Percentiles rank a stretch among this genome's conserved stretches.
Evolutionary conservation across 23 tunicate genomes (phyloP).

Genomic region (Oikopleura albicans): DNA sequence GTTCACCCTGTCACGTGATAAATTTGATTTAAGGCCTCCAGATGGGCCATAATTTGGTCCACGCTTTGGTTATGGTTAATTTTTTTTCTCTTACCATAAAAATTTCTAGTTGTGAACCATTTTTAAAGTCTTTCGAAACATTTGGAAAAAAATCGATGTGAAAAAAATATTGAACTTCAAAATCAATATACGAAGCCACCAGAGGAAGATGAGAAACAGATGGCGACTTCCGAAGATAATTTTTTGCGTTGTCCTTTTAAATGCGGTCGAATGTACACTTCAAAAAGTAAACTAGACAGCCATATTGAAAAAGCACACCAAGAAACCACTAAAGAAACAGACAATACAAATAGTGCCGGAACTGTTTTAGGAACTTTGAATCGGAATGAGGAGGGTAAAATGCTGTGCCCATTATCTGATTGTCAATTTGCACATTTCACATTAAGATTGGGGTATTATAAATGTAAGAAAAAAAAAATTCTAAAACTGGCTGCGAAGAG

Average conservation of each 20-base stretch:
- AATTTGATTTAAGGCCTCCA: no score
- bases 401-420: neutral
- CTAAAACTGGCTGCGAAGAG: no score
- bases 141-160: neutral
- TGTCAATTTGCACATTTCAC: neutral
- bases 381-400: neutral
- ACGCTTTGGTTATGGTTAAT: no score
- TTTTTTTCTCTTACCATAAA: no score
- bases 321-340: neutral
- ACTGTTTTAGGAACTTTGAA: neutral
- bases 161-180: neutral
- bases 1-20: no score
- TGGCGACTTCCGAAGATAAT: neutral
- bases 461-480: no score
- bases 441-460: no score
- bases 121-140: neutral
- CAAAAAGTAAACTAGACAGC: neutral
- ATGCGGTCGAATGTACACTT: constrained; percentile 6
- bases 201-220: neutral
- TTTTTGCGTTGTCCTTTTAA: neutral
- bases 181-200: neutral
- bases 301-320: neutral
- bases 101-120: no score
- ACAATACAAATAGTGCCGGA: no score
- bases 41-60: no score